phyloP scores from a whole-genome alignment of 2,113 vertebrate species.

The Anhinga rufa region DNA sequence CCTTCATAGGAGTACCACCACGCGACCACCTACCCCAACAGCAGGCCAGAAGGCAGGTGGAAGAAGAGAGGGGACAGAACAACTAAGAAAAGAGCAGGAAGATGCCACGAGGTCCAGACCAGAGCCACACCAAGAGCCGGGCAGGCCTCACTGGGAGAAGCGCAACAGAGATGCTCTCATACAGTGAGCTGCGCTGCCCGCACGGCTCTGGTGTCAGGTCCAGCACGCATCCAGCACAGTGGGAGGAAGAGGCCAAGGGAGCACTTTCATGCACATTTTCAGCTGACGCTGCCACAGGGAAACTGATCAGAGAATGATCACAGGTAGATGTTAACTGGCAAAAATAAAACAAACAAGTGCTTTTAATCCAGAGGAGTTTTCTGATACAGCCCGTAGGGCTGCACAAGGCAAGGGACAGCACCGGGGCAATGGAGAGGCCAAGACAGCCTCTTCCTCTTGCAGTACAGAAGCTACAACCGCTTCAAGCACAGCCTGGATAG shows the following conservation, averaged over 20 bases:
- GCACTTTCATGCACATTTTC: not conserved
- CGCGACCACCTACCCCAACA: not conserved
- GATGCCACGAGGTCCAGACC: accelerated
- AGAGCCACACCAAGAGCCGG: accelerated
- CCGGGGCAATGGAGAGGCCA: not conserved
- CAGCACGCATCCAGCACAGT: not conserved
- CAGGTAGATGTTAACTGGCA: not conserved
- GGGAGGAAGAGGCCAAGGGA: not conserved
- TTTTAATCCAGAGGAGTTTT: not conserved
- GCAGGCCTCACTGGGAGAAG: not conserved
- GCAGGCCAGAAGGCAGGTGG: not conserved
- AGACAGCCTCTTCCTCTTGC: not conserved
- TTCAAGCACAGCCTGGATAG: not conserved
- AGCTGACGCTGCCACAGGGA: not conserved
- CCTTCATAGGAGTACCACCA: not conserved
- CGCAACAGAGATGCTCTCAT: not conserved
- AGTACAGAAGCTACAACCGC: not conserved
- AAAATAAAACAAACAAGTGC: not conserved
- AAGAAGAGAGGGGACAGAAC: not conserved
- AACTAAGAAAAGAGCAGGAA: not conserved
- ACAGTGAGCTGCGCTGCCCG: not conserved
- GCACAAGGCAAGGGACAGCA: not conserved
- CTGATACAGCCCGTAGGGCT: not conserved
- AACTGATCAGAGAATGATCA: not conserved
- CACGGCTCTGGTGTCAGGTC: accelerated